Evolutionary conservation across 2,113 vertebrate genomes (phyloP).

Genomic region (Albula glossodonta): DNA sequence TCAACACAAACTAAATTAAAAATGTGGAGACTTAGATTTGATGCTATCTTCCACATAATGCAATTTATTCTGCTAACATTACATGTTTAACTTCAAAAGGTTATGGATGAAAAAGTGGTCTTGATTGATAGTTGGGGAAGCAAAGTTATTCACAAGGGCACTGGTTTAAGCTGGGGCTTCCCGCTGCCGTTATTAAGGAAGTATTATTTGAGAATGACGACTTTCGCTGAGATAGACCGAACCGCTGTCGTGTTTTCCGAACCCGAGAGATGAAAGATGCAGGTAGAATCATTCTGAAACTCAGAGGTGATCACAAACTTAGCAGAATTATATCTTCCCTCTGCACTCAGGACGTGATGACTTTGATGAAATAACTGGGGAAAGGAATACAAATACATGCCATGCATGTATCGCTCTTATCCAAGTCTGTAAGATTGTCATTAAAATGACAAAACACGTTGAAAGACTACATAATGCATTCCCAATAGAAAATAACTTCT

Average conservation of each 20-base stretch:
- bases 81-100: slow-evolving; percentile 68
- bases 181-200: background rate
- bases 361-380: background rate
- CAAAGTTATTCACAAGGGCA: slow-evolving; percentile 47
- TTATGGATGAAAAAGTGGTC: slow-evolving; percentile 47
- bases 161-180: slow-evolving; percentile 19
- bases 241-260: background rate
- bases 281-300: background rate
- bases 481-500: no score
- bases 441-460: no score
- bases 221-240: background rate
- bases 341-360: background rate
- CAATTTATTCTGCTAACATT: slow-evolving; percentile 77
- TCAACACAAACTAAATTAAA: slow-evolving; percentile 86
- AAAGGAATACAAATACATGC: background rate
- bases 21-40: slow-evolving; percentile 63
- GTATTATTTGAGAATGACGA: slow-evolving; percentile 2
- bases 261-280: background rate
- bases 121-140: slow-evolving; percentile 58
- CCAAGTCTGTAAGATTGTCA: no score
- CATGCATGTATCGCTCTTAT: no score
- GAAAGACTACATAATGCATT: no score
- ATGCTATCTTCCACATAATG: slow-evolving; percentile 74
- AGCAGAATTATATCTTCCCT: background rate
- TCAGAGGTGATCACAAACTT: background rate